Conservation (phyloP, 2,113 vertebrate species). For the Coturnix japonica region DNA sequence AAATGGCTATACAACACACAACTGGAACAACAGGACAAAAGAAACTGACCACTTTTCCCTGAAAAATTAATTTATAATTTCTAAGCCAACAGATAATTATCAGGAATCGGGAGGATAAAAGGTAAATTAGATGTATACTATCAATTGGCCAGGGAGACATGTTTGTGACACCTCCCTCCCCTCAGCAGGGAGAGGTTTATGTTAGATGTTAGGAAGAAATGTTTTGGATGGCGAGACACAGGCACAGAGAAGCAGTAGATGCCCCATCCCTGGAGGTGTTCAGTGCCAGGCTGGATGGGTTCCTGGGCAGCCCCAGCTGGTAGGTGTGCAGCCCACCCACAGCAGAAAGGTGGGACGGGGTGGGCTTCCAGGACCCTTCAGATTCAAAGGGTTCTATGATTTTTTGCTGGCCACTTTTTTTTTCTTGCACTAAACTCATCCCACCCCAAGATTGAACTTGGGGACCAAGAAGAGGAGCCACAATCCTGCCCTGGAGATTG, state of each 20-base stretch:
- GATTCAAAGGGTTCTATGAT: not conserved
- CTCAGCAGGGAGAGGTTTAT: not conserved
- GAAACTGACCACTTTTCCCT: not conserved
- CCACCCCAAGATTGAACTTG: not conserved
- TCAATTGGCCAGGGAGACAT: accelerated
- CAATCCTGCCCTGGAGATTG: not conserved
- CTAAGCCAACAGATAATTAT: not conserved
- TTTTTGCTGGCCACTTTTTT: not conserved
- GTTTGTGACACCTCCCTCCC: not conserved
- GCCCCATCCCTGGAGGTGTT: too few species aligned
- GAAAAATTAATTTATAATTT: not conserved
- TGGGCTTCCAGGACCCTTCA: not conserved
- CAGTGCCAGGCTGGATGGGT: too few species aligned
- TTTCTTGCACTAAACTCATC: not conserved
- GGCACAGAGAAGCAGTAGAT: too few species aligned
- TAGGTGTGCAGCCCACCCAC: too few species aligned
- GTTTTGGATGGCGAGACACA: too few species aligned
- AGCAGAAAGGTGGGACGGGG: too few species aligned
- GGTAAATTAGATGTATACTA: not conserved
- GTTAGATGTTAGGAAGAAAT: too few species aligned
- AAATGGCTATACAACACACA: not conserved
- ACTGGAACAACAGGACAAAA: not conserved
- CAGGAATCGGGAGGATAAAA: too few species aligned
- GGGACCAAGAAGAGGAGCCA: not conserved
- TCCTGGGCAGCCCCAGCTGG: too few species aligned